Evolutionary conservation across 1,140 invertebrate species (phyloP).

Genomic region (Hermatobates lingyangjiaoensis): DNA sequence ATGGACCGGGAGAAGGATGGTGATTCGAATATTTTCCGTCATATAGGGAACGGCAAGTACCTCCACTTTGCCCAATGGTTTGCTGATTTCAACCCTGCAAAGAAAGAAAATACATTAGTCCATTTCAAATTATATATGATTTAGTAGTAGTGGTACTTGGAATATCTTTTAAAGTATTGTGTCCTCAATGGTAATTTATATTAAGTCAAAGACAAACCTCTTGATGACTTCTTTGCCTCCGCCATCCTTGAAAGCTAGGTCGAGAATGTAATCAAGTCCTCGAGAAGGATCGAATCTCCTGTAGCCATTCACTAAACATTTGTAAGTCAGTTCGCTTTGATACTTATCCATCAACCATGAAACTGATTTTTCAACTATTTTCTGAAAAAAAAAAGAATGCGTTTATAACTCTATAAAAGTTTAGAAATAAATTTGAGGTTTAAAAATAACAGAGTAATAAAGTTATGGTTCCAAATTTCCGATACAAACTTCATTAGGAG

Average conservation of each 20-base stretch:
- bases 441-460: no score
- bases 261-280: slow-evolving; percentile 74
- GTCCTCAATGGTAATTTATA: slow-evolving; percentile 1
- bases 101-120: slow-evolving; percentile 5
- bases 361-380: slow-evolving; percentile 37
- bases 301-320: slow-evolving; percentile 57
- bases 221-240: slow-evolving; percentile 21
- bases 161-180: no score
- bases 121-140: neutral
- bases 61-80: slow-evolving; percentile 65
- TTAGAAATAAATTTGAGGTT: no score
- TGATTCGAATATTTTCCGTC: slow-evolving; percentile 66
- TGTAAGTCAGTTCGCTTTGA: slow-evolving; percentile 30
- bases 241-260: slow-evolving; percentile 37
- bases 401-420: no score
- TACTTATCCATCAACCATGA: slow-evolving; percentile 35
- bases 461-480: no score
- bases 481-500: no score
- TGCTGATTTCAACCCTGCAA: slow-evolving; percentile 41
- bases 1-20: slow-evolving; percentile 47
- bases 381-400: slow-evolving; percentile 27
- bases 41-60: slow-evolving; percentile 76
- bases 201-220: slow-evolving; percentile 17
- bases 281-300: slow-evolving; percentile 65
- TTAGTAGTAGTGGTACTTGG: no score